These are phyloP conservation scores for Salvelinus alpinus DNA, from an alignment of 2,113 vertebrate genomes.

Conservation along the genomic window DNA sequence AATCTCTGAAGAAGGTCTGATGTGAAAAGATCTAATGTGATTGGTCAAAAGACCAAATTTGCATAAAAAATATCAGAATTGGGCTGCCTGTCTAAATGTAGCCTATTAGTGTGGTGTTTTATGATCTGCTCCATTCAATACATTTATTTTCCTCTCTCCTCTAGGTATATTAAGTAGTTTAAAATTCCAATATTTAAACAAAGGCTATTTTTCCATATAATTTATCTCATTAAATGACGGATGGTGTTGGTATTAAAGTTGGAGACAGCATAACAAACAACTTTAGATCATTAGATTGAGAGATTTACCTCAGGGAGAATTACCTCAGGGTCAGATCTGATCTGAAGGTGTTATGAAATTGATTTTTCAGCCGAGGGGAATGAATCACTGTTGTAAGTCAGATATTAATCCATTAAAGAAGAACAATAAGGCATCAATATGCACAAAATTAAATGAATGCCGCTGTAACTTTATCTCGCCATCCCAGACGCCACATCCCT, in stretches of 20 bases:
- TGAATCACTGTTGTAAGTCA: constrained; percentile 72
- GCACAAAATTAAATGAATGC: constrained; percentile 81
- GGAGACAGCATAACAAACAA: too few relatives aligned
- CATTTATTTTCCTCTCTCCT: constrained; percentile 12
- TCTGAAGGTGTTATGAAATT: constrained; percentile 64
- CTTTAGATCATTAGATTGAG: too few relatives aligned
- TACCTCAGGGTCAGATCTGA: constrained; percentile 60
- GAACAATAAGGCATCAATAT: constrained; percentile 79
- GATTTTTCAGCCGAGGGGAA: constrained; percentile 69
- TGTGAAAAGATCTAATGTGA: too few relatives aligned
- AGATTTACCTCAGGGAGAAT: constrained; percentile 32
- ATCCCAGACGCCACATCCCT: constrained; percentile 90
- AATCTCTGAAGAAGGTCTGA: too few relatives aligned
- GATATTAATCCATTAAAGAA: constrained; percentile 78
- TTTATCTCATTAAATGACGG: background rate
- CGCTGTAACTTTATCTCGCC: constrained; percentile 90
- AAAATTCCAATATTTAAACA: background rate
- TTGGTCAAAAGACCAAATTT: too few relatives aligned
- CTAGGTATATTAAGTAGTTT: background rate
- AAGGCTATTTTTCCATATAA: background rate
- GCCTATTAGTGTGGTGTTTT: constrained; percentile 38
- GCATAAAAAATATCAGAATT: too few relatives aligned
- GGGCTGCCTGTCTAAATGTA: too few relatives aligned
- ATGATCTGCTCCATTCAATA: constrained; percentile 47
- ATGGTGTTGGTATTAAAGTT: background rate